Percentiles rank a stretch among this genome's conserved stretches.
Evolutionary conservation across 2,888 invertebrate genomes (phyloP).

Genomic region (Drosophila pseudotakahashii): DNA sequence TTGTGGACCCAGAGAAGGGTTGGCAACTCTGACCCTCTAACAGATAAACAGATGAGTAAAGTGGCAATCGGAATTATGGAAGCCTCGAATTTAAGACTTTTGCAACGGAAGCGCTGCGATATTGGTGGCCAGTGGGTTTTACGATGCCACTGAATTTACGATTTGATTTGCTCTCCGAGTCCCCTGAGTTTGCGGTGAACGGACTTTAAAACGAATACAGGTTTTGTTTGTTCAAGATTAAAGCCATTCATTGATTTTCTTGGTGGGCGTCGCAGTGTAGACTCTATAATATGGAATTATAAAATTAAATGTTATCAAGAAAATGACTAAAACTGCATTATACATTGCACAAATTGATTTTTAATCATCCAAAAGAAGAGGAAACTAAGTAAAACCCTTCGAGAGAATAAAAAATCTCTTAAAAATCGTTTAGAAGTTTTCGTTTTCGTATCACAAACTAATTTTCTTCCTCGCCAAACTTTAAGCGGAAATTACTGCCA

Average conservation of each 20-base stretch:
- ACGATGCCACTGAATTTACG: slow-evolving; percentile 15
- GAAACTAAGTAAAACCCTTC: neutral
- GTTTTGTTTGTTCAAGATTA: neutral
- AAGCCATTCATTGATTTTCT: neutral
- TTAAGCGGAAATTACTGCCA: neutral
- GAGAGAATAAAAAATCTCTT: neutral
- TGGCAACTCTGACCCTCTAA: neutral
- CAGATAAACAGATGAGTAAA: slow-evolving; percentile 31
- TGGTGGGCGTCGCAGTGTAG: neutral
- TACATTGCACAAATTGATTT: neutral
- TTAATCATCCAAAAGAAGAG: neutral
- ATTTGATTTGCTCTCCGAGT: slow-evolving; percentile 7
- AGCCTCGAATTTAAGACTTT: slow-evolving; percentile 13
- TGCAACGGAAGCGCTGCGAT: neutral
- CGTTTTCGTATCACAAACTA: neutral
- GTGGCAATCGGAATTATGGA: slow-evolving; percentile 27
- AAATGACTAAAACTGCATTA: no score
- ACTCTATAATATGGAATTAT: no score
- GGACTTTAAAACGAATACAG: neutral
- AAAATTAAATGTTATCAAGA: no score
- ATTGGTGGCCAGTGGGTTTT: slow-evolving; percentile 22
- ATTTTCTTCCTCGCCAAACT: neutral
- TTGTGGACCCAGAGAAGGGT: neutral
- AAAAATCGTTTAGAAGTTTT: neutral
- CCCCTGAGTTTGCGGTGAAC: neutral